These are phyloP conservation scores for Pocillopora grandis DNA, from an alignment of 92 coral and sea anemone species.

Conservation along the genomic window DNA sequence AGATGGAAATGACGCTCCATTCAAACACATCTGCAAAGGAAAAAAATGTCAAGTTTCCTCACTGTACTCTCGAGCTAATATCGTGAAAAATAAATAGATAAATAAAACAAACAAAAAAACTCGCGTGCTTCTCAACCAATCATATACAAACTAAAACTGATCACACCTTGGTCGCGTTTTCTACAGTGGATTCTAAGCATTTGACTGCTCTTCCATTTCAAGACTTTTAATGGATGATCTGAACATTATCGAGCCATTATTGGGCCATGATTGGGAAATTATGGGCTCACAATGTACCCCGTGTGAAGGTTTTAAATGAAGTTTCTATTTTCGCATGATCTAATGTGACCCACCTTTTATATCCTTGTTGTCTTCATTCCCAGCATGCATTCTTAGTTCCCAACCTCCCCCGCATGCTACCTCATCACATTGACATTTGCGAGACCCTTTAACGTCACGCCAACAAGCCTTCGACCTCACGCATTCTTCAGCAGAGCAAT, in stretches of 20 bases:
- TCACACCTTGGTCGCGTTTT: no score
- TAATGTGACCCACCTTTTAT: conserved; percentile 5
- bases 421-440: conserved; percentile 1
- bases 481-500: conserved; percentile 23
- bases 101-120: background rate
- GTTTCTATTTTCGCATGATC: background rate
- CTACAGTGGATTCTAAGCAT: no score
- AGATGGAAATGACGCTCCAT: conserved; percentile 23
- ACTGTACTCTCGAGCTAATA: no score
- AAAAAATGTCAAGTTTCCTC: background rate
- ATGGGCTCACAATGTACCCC: no score
- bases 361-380: background rate
- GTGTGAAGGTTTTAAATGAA: no score
- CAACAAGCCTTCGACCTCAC: conserved; percentile 5
- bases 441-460: conserved; percentile 14
- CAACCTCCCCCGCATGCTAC: background rate
- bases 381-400: background rate
- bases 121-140: background rate
- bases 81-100: background rate
- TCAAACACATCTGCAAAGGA: conserved; percentile 23
- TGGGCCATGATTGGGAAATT: no score
- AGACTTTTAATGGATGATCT: no score
- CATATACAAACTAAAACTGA: no score
- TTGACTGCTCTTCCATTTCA: no score
- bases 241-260: no score